Evolutionary conservation across 2,888 invertebrate genomes (phyloP).

Genomic region (Tolmerus cingulatus): DNA sequence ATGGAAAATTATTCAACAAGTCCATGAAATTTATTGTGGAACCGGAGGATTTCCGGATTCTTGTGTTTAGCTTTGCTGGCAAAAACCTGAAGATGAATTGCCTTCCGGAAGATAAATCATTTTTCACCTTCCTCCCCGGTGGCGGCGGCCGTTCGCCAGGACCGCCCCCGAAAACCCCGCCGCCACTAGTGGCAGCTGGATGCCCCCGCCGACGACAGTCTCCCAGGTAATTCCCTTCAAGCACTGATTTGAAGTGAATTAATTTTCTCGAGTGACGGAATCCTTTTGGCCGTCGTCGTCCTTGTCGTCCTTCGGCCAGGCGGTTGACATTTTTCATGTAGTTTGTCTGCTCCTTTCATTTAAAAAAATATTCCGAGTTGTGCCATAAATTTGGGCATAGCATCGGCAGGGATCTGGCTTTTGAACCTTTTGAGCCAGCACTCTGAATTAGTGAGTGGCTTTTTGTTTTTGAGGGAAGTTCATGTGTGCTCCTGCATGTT

Average conservation of each 20-base stretch:
- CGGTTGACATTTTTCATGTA: not conserved
- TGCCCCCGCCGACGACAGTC: not conserved
- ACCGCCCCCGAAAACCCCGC: not conserved
- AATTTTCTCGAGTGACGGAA: conserved; percentile 18
- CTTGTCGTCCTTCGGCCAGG: not conserved
- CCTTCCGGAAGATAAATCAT: conserved; percentile 46
- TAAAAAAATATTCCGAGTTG: not conserved
- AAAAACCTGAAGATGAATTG: conserved; percentile 48
- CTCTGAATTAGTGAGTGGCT: not conserved
- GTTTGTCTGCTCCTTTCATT: not conserved
- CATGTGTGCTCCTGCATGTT: not conserved
- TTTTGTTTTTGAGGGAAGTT: not conserved
- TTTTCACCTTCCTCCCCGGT: conserved; percentile 37
- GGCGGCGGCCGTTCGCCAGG: not conserved
- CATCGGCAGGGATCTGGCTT: not conserved
- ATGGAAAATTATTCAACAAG: conserved; percentile 49
- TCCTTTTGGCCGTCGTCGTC: conserved; percentile 16
- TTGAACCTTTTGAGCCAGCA: not conserved
- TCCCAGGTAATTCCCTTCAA: conserved; percentile 32
- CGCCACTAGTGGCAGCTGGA: not conserved
- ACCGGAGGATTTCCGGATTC: conserved; percentile 47
- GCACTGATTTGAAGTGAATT: conserved; percentile 35
- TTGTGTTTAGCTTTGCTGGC: conserved; percentile 46
- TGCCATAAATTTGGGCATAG: not conserved
- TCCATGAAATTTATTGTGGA: conserved; percentile 48